Conservation (phyloP, 2,888 invertebrate species). For the Epirrhoe tristata region DNA sequence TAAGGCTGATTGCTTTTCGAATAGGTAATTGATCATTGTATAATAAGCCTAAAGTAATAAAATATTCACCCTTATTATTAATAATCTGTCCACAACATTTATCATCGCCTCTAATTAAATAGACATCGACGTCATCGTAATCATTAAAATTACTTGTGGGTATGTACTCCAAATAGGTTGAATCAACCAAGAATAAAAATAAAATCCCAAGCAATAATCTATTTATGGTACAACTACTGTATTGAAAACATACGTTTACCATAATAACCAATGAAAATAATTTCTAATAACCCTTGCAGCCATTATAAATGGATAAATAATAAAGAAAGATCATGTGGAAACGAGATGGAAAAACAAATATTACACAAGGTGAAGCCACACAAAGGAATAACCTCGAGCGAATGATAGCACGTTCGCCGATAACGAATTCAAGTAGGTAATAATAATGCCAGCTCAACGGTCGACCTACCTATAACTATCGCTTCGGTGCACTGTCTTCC, state of each 20-base stretch:
- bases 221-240: slow-evolving; percentile 26
- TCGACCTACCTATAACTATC: slow-evolving; percentile 82
- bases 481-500: slow-evolving; percentile 76
- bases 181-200: slow-evolving; percentile 30
- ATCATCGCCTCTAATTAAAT: slow-evolving; percentile 8
- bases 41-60: background rate
- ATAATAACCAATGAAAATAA: slow-evolving; percentile 2
- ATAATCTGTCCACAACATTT: background rate
- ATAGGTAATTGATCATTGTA: background rate
- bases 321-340: slow-evolving; percentile 38
- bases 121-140: slow-evolving; percentile 30
- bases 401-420: slow-evolving; percentile 73
- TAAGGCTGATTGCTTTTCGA: background rate
- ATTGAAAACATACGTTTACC: background rate
- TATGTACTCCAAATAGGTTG: slow-evolving; percentile 31
- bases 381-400: slow-evolving; percentile 69
- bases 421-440: slow-evolving; percentile 74
- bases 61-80: background rate
- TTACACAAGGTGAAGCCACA: slow-evolving; percentile 71
- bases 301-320: slow-evolving; percentile 29
- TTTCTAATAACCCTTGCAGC: background rate
- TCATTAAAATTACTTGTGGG: slow-evolving; percentile 23
- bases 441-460: slow-evolving; percentile 79
- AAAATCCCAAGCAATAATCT: slow-evolving; percentile 17
- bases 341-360: slow-evolving; percentile 59